Base-by-base conservation (phyloP, 2,797 vertebrate genomes). In the Botia kubotai region DNA sequence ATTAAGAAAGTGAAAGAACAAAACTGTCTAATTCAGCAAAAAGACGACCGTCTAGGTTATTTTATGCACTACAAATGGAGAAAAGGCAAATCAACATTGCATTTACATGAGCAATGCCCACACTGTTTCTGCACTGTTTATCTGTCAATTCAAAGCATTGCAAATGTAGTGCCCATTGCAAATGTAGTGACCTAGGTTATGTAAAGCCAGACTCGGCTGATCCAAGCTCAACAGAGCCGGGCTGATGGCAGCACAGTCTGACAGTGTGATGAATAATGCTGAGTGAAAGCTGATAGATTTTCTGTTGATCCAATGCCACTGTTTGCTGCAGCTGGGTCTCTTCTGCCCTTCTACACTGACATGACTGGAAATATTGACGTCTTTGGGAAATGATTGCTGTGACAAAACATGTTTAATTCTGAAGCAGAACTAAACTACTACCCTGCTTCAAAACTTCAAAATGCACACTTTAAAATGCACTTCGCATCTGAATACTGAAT, bases 241-340 rank as follows among this genome's bases (percentile, higher is more conserved):
- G 87, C 85, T 89, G 86, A 89, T 75, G 81, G 85, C 78, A 82
- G 80, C 85, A 87, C 83, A 87, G 86, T 66, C 66, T 89, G 88
- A 88, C 87, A 91, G 36, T 6, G 83, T 91, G 91, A 92, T 89
- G 87, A 89, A 92, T 92, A 87, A 65, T 83, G 83, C 79, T 77
- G 85, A 84, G 83, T 86, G 82, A 84, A 86, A 82, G 79, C 74
- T n/a, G 86, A 89, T 84, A 86, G 86, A 89, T 88, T 80, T 79
- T 89, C 83, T 88, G 85, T 85, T 90, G 89, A 90, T 84, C 82
- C 55, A 2, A 46, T 80, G 86, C 78, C 87, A 72, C 33, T 58
- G 83, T 72, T 39, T 57, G n/a, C 79, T 58, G 73, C 85, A 84
- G 82, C 72, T 83, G 79, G 39, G 68, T 58, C 80, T 84, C 26